Conservation (phyloP, 2,888 invertebrate genomes). For the Megaustenia siamemsis region DNA sequence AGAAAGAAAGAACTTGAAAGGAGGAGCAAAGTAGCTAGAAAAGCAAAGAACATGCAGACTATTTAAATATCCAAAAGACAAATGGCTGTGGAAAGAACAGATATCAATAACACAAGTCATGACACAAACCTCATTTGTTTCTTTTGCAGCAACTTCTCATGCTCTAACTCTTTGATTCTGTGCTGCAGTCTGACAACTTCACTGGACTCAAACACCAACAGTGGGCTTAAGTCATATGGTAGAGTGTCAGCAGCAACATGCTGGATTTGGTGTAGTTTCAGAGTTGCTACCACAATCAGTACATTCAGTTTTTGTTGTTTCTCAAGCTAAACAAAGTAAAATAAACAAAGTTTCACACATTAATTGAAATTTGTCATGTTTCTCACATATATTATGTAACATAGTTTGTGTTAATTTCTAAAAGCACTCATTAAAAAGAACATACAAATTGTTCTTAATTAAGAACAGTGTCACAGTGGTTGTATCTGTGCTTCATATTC, state of each 20-base stretch:
- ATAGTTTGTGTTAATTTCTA: too few relatives aligned
- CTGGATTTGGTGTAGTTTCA: slow-evolving; percentile 79
- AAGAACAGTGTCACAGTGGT: too few relatives aligned
- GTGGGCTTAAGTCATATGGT: slow-evolving; percentile 76
- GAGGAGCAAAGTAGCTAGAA: too few relatives aligned
- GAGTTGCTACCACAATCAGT: slow-evolving; percentile 82
- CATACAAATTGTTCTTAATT: too few relatives aligned
- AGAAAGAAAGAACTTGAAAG: too few relatives aligned
- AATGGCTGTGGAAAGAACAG: too few relatives aligned
- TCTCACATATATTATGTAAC: neutral
- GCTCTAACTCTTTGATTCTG: slow-evolving; percentile 79
- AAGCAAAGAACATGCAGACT: too few relatives aligned
- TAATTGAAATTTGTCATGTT: neutral
- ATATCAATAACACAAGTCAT: too few relatives aligned
- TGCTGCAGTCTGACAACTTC: slow-evolving; percentile 75
- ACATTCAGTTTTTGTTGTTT: slow-evolving; percentile 88
- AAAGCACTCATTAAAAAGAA: too few relatives aligned
- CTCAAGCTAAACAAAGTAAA: slow-evolving; percentile 72
- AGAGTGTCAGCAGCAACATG: slow-evolving; percentile 75
- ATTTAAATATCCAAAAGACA: too few relatives aligned
- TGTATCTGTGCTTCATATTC: too few relatives aligned
- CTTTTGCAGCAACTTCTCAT: slow-evolving; percentile 78
- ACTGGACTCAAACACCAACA: slow-evolving; percentile 78
- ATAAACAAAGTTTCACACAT: neutral
- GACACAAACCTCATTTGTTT: slow-evolving; percentile 76